Conservation (phyloP, 2,888 invertebrate genomes). For the Cyaniris semiargus region DNA sequence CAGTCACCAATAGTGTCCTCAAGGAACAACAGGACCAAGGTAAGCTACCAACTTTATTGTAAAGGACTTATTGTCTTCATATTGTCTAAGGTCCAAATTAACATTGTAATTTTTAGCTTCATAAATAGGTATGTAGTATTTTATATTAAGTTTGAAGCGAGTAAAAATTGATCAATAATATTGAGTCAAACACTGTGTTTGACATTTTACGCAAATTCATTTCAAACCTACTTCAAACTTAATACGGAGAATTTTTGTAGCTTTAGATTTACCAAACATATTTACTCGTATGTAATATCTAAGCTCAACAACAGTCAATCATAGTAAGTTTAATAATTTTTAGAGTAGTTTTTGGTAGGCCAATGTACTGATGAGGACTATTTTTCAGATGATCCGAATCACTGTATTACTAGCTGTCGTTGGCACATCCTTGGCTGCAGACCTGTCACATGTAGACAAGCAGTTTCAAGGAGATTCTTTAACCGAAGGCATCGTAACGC, state of each 20-base stretch:
- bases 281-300: too few relatives aligned
- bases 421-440: slow-evolving; percentile 53
- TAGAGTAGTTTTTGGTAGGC: not conserved
- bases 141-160: not conserved
- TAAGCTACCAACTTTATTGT: slow-evolving; percentile 45
- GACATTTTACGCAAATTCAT: too few relatives aligned
- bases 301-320: too few relatives aligned
- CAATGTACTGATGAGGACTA: not conserved
- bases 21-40: slow-evolving; percentile 47
- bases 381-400: slow-evolving; percentile 62
- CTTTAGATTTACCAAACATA: too few relatives aligned
- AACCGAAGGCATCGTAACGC: slow-evolving; percentile 51
- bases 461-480: slow-evolving; percentile 46
- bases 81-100: not conserved
- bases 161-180: too few relatives aligned
- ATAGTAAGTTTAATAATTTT: not conserved
- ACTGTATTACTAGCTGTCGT: slow-evolving; percentile 48
- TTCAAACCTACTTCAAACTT: too few relatives aligned
- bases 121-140: not conserved
- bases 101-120: not conserved
- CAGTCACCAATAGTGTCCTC: slow-evolving; percentile 48
- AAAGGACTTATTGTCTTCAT: not conserved
- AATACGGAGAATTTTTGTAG: too few relatives aligned
- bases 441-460: slow-evolving; percentile 57
- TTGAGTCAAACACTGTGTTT: too few relatives aligned